Evolutionary conservation across 2,113 vertebrate genomes (phyloP), one percentile per base, ranked within the genome.

Genomic region (Sitta europaea): DNA sequence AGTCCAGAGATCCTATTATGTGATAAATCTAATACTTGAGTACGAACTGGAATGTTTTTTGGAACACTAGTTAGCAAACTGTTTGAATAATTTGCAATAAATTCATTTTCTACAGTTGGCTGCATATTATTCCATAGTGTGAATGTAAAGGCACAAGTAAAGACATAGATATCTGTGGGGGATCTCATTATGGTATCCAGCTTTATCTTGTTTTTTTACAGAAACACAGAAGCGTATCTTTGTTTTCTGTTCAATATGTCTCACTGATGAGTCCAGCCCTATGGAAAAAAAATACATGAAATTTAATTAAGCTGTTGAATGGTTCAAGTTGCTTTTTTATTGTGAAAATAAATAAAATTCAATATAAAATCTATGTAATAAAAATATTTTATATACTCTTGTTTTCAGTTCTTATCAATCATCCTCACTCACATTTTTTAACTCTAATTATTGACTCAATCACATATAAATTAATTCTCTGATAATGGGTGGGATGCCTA

Each of bases 21-120:
- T 31, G 99, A 99, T 43, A 99, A 94, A 97, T 99, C 98, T 94
- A 98, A 91, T 51, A 97, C 13, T 8, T 61, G 95, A 79, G 95
- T 97, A 58, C 12, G 22, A n/a, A 58, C 14, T 57, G 97, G 70
- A 36, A 98, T 71, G 28, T 43, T 92, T 57, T 92, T 92, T 66
- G 98, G 98, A 85, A 98, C 48, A 35, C 50, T 48, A 76, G 29
- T 70, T n/a, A 98, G 92, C n/a, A 71, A 92, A 36, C 24, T 51
- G 33, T 89, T 84, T 62, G 98, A 98, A 88, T 84, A 97, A 91
- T 98, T 96, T 92, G 92, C 71, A 80, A 90, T 71, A 81, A 96
- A 67, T 75, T 96, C 96, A 65, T 86, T 90, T 95, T 63, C 97
- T 28, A 57, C 45, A 68, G 92, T 82, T 43, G 89, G 9, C 5